Percentiles rank a stretch among this genome's conserved stretches.
phyloP scores from a whole-genome alignment of 2,888 invertebrate genomes.

The Apodemia zela region DNA sequence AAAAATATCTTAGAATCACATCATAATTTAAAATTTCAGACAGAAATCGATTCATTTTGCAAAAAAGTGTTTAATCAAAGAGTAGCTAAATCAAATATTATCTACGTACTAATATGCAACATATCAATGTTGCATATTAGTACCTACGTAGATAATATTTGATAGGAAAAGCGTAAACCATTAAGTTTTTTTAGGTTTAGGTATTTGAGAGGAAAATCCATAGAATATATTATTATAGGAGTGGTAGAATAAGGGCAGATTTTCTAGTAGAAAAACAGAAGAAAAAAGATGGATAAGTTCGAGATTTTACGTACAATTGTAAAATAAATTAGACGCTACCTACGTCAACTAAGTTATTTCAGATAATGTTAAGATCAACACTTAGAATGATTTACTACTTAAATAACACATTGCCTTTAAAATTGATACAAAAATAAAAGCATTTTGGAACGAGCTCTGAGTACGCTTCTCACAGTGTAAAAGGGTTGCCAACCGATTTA shows the following conservation, averaged over 20 bases:
- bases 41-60: no score
- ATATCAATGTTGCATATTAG: no score
- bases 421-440: conserved; percentile 59
- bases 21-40: no score
- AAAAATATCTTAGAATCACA: no score
- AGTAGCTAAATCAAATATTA: no score
- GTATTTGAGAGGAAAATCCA: no score
- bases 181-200: not conserved
- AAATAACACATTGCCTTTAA: conserved; percentile 53
- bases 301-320: not conserved
- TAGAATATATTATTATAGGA: no score
- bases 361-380: conserved; percentile 23
- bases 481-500: conserved; percentile 64
- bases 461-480: conserved; percentile 60
- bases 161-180: not conserved
- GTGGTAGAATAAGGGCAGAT: no score
- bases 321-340: not conserved
- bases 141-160: no score
- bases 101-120: no score
- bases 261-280: no score
- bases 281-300: not conserved
- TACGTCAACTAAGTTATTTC: conserved; percentile 3
- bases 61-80: no score
- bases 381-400: conserved; percentile 36
- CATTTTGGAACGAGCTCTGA: conserved; percentile 43